Conservation (phyloP, 2,113 vertebrate genomes). For the Tretioscincus oriximinensis region DNA sequence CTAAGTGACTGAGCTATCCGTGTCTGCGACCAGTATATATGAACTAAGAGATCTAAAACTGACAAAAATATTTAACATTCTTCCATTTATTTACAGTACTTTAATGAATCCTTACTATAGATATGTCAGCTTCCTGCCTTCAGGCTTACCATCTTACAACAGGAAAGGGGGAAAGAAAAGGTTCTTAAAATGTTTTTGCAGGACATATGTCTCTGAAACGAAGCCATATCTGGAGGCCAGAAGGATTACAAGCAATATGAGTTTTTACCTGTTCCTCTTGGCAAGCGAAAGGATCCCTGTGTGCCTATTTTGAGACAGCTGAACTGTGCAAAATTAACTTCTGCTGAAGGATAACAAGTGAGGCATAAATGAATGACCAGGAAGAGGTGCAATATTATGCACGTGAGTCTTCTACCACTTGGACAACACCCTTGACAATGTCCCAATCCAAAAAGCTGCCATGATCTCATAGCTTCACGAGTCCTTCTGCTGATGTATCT, state of each 20-base stretch:
- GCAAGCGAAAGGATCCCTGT: neutral
- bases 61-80: too few relatives aligned
- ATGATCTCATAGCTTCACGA: neutral
- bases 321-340: neutral
- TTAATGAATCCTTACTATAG: too few relatives aligned
- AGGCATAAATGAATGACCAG: neutral
- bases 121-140: too few relatives aligned
- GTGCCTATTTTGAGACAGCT: neutral
- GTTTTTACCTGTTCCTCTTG: neutral
- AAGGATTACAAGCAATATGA: neutral
- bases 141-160: too few relatives aligned
- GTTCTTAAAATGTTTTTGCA: too few relatives aligned
- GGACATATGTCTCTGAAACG: neutral
- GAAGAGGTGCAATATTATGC: neutral
- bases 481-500: neutral
- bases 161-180: too few relatives aligned
- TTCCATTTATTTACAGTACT: too few relatives aligned
- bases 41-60: too few relatives aligned
- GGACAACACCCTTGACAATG: neutral
- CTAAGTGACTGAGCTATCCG: too few relatives aligned
- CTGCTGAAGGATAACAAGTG: neutral
- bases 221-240: neutral
- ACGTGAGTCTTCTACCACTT: neutral
- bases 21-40: too few relatives aligned
- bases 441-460: neutral